A percentile compares a stretch with the other conserved stretches of the same genome.
Conservation (phyloP, 64 coral and sea anemone species). For the Pocillopora damicornis region DNA sequence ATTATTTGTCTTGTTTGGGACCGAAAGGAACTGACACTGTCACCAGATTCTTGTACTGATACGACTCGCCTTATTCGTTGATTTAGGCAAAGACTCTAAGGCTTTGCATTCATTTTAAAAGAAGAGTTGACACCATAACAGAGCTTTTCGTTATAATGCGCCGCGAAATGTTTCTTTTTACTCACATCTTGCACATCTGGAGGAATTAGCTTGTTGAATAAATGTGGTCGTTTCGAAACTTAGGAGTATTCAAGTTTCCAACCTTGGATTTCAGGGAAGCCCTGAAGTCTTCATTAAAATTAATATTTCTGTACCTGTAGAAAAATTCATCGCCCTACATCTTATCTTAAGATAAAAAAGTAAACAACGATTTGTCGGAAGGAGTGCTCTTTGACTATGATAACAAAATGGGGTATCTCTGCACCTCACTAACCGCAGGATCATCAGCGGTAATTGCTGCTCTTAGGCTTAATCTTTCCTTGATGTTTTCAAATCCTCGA, state of each 20-base stretch:
- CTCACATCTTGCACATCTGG: neutral
- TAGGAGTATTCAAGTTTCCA: too few relatives aligned
- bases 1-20: too few relatives aligned
- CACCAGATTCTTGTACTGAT: too few relatives aligned
- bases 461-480: conserved; percentile 11
- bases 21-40: too few relatives aligned
- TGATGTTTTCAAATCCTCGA: conserved; percentile 15
- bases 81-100: too few relatives aligned
- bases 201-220: neutral
- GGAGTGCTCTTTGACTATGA: neutral
- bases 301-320: neutral
- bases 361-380: conserved; percentile 4
- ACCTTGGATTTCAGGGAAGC: too few relatives aligned
- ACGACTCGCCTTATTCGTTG: too few relatives aligned
- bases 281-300: neutral
- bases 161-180: too few relatives aligned
- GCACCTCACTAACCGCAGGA: neutral
- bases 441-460: neutral
- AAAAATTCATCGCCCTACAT: neutral
- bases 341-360: neutral
- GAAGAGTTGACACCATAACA: too few relatives aligned
- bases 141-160: too few relatives aligned
- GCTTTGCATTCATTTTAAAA: too few relatives aligned
- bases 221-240: too few relatives aligned
- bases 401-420: neutral